phyloP scores from a whole-genome alignment of 2,888 invertebrate genomes.

The Piscicola geometra region DNA sequence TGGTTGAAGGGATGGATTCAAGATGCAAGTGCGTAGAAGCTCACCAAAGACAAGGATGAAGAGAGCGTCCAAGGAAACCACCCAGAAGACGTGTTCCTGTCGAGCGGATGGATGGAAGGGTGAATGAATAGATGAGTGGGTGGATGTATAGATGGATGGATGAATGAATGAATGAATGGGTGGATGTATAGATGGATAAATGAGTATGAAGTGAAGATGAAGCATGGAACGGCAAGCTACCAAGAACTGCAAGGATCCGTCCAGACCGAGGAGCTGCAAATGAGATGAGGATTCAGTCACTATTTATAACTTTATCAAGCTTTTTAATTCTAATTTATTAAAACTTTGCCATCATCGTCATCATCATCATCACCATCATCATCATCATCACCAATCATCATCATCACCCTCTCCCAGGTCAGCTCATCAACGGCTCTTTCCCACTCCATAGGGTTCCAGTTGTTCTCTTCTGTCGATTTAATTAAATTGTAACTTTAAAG shows the following conservation, averaged over 20 bases:
- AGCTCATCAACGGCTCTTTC: slow-evolving; percentile 86
- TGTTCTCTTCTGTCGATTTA: slow-evolving; percentile 62
- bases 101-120: slow-evolving; percentile 1
- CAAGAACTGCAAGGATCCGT: slow-evolving; percentile 90
- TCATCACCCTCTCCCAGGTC: slow-evolving; percentile 76
- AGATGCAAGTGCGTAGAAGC: slow-evolving; percentile 41
- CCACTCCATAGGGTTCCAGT: slow-evolving; percentile 99
- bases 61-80: slow-evolving; percentile 89
- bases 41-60: slow-evolving; percentile 86
- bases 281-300: slow-evolving; percentile 19
- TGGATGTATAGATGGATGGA: no score
- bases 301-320: no score
- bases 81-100: slow-evolving; percentile 97
- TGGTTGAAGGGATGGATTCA: slow-evolving; percentile 10
- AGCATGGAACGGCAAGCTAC: slow-evolving; percentile 46
- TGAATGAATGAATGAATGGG: no score
- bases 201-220: background rate
- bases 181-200: background rate
- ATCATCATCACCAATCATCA: slow-evolving; percentile 25
- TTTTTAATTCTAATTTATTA: no score
- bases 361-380: slow-evolving; percentile 9
- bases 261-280: slow-evolving; percentile 77
- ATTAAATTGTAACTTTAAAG: background rate
- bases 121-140: background rate
- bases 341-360: slow-evolving; percentile 17